Percentiles rank a stretch among this genome's conserved stretches.
These are phyloP conservation scores for Brachypteracias leptosomus DNA, from an alignment of 2,113 vertebrate species.

Conservation along the genomic window DNA sequence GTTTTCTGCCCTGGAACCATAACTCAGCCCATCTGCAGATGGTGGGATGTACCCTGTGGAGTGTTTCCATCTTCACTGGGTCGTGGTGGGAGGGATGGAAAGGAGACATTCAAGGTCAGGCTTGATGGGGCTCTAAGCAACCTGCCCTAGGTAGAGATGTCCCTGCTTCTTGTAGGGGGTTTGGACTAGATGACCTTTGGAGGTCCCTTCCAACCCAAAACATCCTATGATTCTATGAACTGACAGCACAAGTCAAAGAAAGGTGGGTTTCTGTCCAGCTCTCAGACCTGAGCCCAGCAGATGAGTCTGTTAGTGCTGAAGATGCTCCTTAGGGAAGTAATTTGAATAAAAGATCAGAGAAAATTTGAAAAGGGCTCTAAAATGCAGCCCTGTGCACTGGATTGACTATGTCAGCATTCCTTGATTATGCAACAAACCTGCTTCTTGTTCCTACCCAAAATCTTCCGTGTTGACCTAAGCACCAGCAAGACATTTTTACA, in stretches of 20 bases:
- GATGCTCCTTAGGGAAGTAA: neutral
- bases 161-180: too few species aligned
- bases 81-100: neutral
- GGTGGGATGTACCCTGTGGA: neutral
- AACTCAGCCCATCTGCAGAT: too few species aligned
- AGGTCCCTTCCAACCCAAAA: too few species aligned
- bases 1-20: neutral
- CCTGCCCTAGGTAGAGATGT: too few species aligned
- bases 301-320: neutral
- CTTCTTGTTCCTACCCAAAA: neutral
- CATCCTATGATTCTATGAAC: too few species aligned
- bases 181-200: too few species aligned
- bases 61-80: neutral
- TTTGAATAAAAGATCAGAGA: neutral
- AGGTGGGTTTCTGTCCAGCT: neutral
- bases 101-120: too few species aligned
- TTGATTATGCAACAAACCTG: neutral
- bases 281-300: neutral
- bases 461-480: neutral
- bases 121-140: too few species aligned
- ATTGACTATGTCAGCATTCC: neutral
- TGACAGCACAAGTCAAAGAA: neutral
- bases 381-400: neutral
- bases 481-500: neutral
- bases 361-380: neutral